phyloP scores from a whole-genome alignment of 2,113 vertebrate genomes.

The Erythrocercus mccallii region DNA sequence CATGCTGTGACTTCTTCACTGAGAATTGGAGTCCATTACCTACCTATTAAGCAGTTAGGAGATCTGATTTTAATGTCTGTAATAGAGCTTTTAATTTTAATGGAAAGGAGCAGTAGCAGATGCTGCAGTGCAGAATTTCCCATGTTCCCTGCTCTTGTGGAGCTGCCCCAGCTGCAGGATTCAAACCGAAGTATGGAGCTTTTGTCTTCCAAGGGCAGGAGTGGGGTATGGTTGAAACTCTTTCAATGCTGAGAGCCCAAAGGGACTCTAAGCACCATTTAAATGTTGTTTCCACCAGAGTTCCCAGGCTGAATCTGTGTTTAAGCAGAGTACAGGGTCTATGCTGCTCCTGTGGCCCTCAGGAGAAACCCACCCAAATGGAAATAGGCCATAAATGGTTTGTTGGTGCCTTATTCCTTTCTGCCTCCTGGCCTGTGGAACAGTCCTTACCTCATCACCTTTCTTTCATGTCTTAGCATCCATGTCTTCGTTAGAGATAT shows the following conservation, averaged over 20 bases:
- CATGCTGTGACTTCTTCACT: not conserved
- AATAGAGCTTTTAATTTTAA: not conserved
- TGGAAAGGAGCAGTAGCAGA: not conserved
- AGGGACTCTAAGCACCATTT: not conserved
- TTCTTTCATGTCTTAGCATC: not conserved
- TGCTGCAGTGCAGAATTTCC: not conserved
- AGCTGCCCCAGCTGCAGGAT: not conserved
- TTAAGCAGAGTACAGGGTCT: not conserved
- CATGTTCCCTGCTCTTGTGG: not conserved
- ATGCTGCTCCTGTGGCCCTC: not conserved
- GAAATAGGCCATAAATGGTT: not conserved
- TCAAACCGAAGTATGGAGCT: not conserved
- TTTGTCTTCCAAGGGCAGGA: not conserved
- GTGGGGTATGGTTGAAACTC: not conserved
- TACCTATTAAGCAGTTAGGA: not conserved
- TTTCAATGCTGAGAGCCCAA: not conserved
- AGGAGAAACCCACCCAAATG: not conserved
- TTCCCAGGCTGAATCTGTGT: not conserved
- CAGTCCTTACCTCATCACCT: not conserved
- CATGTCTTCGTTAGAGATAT: not conserved
- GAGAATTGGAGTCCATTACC: not conserved
- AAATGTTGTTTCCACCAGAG: not conserved
- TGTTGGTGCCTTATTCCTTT: not conserved
- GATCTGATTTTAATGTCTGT: not conserved
- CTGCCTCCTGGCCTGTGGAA: not conserved